Evolutionary conservation across 2,888 invertebrate species (phyloP), one percentile per base, ranked within the genome.

Genomic region (Ophion costatus): DNA sequence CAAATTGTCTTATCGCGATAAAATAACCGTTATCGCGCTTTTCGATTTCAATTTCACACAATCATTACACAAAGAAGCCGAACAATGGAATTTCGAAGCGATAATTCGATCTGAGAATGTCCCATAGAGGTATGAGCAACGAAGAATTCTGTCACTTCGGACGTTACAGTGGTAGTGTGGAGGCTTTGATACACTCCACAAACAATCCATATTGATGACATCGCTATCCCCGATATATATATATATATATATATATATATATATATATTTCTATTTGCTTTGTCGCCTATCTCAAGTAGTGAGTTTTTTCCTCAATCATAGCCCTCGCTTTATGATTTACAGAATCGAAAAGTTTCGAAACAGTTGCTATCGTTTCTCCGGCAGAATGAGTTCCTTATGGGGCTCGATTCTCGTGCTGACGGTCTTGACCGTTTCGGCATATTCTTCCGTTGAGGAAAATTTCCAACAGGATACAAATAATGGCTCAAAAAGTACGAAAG

Each of bases 341-440:
- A 22, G 29, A 29, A 42, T 57, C 51, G 20, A n/a, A 38, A 38
- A 17, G 4, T 29, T 61, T 38, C 22, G 79, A 17, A 10, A n/a
- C 64, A 83, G 67, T 83, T 24, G 20, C 2, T 3, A 33, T 80
- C 82, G 75, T 57, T 22, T 33, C 45, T 7, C 51, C 24, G 42
- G 11, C 75, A 84, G 75, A 61, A 88, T 87, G 87, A 75, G 24
- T 45, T 75, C 45, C 57, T 17, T n/a, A 45, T 17, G 61, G 59
- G 29, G 29, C 38, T 76, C 61, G 66, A 63, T 73, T 51, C 22
- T 61, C 11, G 64, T 78, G 17, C 63, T 81, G 14, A 11, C 64
- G 3, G 24, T 64, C 11, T 20, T n/a, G 20, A 59, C 75, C 2
- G 14, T 61, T 17, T 56, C 56, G 11, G 20, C 61, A 10, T 56